Percentiles rank a stretch among this genome's conserved stretches.
These are phyloP conservation scores for Psittacula derbiana DNA, from an alignment of 2,797 vertebrate genomes.

Conservation along the genomic window DNA sequence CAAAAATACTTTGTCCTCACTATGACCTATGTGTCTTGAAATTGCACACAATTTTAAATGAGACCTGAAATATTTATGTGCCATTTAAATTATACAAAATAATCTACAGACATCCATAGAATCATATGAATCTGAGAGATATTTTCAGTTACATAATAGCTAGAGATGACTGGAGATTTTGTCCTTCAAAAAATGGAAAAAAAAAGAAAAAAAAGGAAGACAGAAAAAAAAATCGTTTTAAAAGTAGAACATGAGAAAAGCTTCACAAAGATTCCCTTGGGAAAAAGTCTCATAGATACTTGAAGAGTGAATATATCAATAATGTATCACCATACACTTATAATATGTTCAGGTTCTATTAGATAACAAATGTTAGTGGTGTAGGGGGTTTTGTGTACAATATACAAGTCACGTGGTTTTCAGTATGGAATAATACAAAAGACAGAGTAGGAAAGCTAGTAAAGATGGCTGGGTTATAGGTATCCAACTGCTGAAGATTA, in stretches of 20 bases:
- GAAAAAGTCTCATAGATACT: neutral
- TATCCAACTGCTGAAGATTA: neutral
- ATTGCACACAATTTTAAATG: neutral
- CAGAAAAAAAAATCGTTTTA: neutral
- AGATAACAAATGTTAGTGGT: neutral
- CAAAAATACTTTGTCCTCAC: neutral
- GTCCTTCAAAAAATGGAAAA: neutral
- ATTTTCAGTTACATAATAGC: neutral
- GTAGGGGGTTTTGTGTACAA: neutral
- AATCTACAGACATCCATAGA: slow-evolving; percentile 5
- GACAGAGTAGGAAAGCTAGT: neutral
- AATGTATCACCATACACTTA: neutral
- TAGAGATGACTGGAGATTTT: neutral
- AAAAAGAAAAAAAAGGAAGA: neutral
- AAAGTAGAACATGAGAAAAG: neutral
- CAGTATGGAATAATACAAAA: neutral
- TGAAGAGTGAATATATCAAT: neutral
- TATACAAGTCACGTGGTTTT: neutral
- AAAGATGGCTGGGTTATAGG: neutral
- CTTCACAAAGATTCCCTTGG: neutral
- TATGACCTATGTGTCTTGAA: neutral
- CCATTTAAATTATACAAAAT: slow-evolving; percentile 50
- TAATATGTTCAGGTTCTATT: neutral
- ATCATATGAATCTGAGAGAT: neutral
- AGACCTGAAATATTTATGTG: slow-evolving; percentile 15